phyloP scores from a whole-genome alignment of 1,140 invertebrate species.

The Drosophila nasuta region DNA sequence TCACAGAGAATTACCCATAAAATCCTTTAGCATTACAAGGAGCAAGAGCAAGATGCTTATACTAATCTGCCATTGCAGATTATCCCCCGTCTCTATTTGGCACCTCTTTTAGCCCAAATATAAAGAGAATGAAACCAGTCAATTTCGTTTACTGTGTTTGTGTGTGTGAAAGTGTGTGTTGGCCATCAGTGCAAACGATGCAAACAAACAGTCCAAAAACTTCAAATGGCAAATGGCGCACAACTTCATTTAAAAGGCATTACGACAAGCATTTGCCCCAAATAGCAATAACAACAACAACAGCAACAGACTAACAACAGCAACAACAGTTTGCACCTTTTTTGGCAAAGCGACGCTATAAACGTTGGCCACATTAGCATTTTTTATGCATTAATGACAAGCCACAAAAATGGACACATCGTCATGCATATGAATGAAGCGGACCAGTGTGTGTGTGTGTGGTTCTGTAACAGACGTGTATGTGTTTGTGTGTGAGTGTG shows the following conservation, averaged over 20 bases:
- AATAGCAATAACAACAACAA: constrained; percentile 35
- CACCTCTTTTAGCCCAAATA: constrained; percentile 12
- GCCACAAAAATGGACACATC: constrained; percentile 82
- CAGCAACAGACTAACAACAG: constrained; percentile 35
- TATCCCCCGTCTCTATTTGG: constrained; percentile 41
- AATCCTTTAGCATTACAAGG: constrained; percentile 76
- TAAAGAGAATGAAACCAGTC: constrained; percentile 38
- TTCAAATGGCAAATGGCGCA: constrained; percentile 81
- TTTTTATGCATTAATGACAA: constrained; percentile 83
- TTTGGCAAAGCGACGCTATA: constrained; percentile 71
- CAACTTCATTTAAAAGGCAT: constrained; percentile 82
- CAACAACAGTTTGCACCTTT: constrained; percentile 79
- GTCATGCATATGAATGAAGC: constrained; percentile 79
- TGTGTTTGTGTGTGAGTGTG: constrained; percentile 19
- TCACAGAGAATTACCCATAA: constrained; percentile 68
- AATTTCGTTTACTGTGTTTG: constrained; percentile 30
- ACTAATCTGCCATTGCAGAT: constrained; percentile 75
- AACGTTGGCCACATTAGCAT: constrained; percentile 77
- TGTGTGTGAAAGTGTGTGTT: constrained; percentile 27
- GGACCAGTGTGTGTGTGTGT: constrained; percentile 27
- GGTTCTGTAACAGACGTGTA: constrained; percentile 6
- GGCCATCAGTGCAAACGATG: constrained; percentile 74
- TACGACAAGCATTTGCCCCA: constrained; percentile 70
- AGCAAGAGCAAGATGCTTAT: constrained; percentile 40
- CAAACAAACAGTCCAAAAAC: constrained; percentile 67